A percentile compares a stretch with the other conserved stretches of the same genome.
phyloP scores from a whole-genome alignment of 2,113 vertebrate genomes.

The Herpailurus yagouaroundi region DNA sequence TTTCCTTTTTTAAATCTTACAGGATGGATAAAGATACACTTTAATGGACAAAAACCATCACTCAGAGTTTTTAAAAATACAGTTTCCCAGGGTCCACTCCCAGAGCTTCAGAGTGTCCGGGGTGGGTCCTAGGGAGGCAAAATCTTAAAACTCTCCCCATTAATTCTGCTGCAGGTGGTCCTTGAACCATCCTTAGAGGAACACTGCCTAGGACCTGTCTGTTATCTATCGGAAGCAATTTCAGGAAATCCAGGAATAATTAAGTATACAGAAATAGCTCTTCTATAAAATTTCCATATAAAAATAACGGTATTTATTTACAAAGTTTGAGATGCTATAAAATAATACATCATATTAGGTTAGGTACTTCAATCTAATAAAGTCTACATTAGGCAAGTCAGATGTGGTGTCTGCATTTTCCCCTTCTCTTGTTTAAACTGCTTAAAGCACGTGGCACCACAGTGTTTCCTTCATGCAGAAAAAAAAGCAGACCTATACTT shows the following conservation, averaged over 20 bases:
- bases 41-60: background rate
- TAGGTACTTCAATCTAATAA: conserved; percentile 73
- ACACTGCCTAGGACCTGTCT: background rate
- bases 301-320: conserved; percentile 89
- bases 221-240: conserved; percentile 75
- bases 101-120: background rate
- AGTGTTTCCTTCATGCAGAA: conserved; percentile 40
- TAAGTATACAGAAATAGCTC: conserved; percentile 86
- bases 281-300: conserved; percentile 88
- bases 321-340: conserved; percentile 85
- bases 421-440: conserved; percentile 59
- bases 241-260: conserved; percentile 80
- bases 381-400: conserved; percentile 73
- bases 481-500: background rate
- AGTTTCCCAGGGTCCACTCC: background rate
- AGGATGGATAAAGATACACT: conserved; percentile 13
- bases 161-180: background rate
- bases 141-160: background rate
- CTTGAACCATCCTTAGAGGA: background rate
- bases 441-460: conserved; percentile 64
- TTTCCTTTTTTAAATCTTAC: background rate
- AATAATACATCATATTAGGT: conserved; percentile 80
- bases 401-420: conserved; percentile 17
- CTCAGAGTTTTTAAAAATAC: conserved; percentile 10
- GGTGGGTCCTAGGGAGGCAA: background rate